phyloP scores from a whole-genome alignment of 2,797 vertebrate genomes.

The Notolabrus celidotus region DNA sequence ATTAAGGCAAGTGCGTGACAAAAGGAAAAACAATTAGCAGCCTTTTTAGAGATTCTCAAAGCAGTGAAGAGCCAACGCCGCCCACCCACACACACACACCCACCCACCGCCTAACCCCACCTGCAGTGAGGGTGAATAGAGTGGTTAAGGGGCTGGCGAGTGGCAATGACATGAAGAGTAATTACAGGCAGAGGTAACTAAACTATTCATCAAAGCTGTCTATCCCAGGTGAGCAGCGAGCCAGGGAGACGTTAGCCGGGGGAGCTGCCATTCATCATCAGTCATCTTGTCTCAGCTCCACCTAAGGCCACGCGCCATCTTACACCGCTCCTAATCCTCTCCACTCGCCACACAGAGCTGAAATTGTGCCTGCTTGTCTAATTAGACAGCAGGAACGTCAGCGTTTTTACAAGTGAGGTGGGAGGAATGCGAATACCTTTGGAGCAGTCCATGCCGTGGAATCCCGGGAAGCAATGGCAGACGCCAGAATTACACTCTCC shows the following conservation, averaged over 20 bases:
- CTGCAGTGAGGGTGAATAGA: slow-evolving; percentile 64
- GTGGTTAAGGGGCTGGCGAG: slow-evolving; percentile 72
- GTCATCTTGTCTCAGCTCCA: slow-evolving; percentile 74
- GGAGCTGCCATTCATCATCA: slow-evolving; percentile 85
- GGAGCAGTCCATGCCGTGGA: slow-evolving; percentile 97
- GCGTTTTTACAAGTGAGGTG: slow-evolving; percentile 4
- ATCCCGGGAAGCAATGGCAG: slow-evolving; percentile 98
- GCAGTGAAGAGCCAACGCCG: slow-evolving; percentile 24
- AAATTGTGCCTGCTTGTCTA: slow-evolving; percentile 49
- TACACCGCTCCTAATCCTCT: slow-evolving; percentile 55
- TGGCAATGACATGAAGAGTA: slow-evolving; percentile 83
- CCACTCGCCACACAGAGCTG: slow-evolving; percentile 9
- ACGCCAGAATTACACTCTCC: slow-evolving; percentile 97
- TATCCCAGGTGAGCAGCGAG: slow-evolving; percentile 82
- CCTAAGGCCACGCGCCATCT: slow-evolving; percentile 69
- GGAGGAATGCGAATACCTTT: slow-evolving; percentile 89
- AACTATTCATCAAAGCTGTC: slow-evolving; percentile 86
- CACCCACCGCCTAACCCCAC: slow-evolving; percentile 28
- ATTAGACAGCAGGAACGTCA: slow-evolving; percentile 44
- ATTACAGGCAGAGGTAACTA: slow-evolving; percentile 85
- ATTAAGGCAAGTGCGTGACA: slow-evolving; percentile 28
- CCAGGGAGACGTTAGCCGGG: slow-evolving; percentile 72
- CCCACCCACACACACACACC: slow-evolving; percentile 39
- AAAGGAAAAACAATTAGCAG: slow-evolving; percentile 38
- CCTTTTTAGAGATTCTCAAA: slow-evolving; percentile 50